Conservation (phyloP, 2,888 invertebrate species). For the Lordiphosa andalusiaca region DNA sequence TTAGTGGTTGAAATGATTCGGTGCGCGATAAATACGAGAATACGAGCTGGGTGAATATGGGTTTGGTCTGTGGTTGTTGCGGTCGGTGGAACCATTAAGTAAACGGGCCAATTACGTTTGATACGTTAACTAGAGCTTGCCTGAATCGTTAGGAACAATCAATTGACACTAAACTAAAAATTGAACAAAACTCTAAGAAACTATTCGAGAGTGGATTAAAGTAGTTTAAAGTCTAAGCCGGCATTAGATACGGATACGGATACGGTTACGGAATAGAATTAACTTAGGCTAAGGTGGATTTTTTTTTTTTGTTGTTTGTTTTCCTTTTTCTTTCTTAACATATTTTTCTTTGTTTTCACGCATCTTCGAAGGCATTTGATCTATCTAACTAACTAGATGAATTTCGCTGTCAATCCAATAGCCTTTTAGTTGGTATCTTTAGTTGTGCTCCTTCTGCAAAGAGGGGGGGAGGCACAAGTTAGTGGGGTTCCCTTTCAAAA, state of each 20-base stretch:
- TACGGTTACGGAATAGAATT: constrained; percentile 28
- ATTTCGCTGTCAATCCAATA: constrained; percentile 61
- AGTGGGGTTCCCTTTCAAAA: neutral
- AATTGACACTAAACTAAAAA: constrained; percentile 43
- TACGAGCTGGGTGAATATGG: constrained; percentile 31
- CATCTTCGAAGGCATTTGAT: constrained; percentile 75
- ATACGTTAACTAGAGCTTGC: constrained; percentile 61
- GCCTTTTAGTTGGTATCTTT: constrained; percentile 60
- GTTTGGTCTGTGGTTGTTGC: constrained; percentile 2
- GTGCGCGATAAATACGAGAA: constrained; percentile 40
- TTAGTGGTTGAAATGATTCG: constrained; percentile 47
- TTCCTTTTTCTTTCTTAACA: constrained; percentile 33
- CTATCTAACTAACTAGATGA: constrained; percentile 70
- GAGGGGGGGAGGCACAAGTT: constrained; percentile 1
- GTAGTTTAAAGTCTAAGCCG: constrained; percentile 67
- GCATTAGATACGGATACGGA: constrained; percentile 72
- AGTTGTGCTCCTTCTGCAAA: constrained; percentile 72
- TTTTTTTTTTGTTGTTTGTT: constrained; percentile 18
- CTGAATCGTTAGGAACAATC: constrained; percentile 70
- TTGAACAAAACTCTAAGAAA: constrained; percentile 33
- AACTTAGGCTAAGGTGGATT: constrained; percentile 39
- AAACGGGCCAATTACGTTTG: constrained; percentile 59
- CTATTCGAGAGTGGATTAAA: constrained; percentile 38
- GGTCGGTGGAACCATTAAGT: constrained; percentile 49
- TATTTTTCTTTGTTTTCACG: constrained; percentile 41